Evolutionary conservation across 1,140 invertebrate genomes (phyloP).

Genomic region (Trichoplusia ni): DNA sequence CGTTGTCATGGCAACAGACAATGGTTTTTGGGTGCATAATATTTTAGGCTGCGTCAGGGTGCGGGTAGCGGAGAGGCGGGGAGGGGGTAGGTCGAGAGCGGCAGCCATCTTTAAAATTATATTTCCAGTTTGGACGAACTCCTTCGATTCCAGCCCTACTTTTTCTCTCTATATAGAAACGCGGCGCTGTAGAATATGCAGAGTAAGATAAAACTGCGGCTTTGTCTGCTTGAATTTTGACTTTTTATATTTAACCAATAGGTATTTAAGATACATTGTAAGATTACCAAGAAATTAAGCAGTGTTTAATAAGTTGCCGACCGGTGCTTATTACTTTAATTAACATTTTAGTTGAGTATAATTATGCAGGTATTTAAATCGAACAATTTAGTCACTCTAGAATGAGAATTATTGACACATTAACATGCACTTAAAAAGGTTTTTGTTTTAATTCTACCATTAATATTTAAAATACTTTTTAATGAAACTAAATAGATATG

Average conservation of each 20-base stretch:
- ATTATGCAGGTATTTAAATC: conserved; percentile 8
- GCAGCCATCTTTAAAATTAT: conserved; percentile 81
- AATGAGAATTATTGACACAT: background rate
- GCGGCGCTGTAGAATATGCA: conserved; percentile 40
- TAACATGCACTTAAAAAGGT: background rate
- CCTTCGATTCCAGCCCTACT: conserved; percentile 57
- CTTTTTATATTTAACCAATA: background rate
- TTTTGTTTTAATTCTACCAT: background rate
- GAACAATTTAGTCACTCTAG: background rate
- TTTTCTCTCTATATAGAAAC: conserved; percentile 42
- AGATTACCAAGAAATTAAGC: background rate
- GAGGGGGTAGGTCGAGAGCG: conserved; percentile 52
- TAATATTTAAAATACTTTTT: background rate
- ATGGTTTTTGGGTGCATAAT: conserved; percentile 82
- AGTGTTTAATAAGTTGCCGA: too few species aligned
- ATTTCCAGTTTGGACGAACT: conserved; percentile 75
- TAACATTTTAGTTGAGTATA: background rate
- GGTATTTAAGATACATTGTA: background rate
- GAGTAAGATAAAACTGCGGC: conserved; percentile 29
- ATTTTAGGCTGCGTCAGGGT: conserved; percentile 78
- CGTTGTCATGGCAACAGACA: conserved; percentile 80
- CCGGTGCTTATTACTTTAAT: background rate
- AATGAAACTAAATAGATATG: too few species aligned
- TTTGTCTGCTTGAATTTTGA: too few species aligned
- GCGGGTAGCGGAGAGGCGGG: conserved; percentile 51